Percentiles rank a stretch among this genome's conserved stretches.
These are phyloP conservation scores for Gallinago stenura DNA, from an alignment of 2,797 vertebrate genomes.

Conservation along the genomic window DNA sequence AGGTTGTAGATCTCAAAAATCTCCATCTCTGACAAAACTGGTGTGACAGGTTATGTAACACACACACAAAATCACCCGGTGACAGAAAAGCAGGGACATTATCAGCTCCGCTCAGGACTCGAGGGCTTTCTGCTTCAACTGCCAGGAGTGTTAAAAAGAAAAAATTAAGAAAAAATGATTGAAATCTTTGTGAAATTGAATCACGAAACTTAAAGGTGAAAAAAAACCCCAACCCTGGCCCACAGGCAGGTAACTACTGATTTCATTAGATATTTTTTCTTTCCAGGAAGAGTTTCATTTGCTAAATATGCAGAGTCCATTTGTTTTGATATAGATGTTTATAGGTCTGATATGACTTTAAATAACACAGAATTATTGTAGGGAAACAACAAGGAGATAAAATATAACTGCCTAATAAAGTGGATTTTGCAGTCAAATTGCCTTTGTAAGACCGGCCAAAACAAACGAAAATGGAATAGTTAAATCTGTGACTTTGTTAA, in stretches of 20 bases:
- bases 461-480: background rate
- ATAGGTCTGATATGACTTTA: background rate
- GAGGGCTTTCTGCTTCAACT: background rate
- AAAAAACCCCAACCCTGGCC: no score
- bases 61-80: background rate
- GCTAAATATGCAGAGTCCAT: background rate
- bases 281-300: background rate
- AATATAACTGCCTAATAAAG: background rate
- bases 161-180: no score
- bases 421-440: background rate
- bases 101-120: background rate
- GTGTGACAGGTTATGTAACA: conserved; percentile 63
- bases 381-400: background rate
- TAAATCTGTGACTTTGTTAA: background rate
- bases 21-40: conserved; percentile 46
- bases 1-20: conserved; percentile 42
- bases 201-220: background rate
- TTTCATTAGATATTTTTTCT: background rate
- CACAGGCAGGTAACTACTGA: background rate
- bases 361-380: background rate
- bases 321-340: background rate
- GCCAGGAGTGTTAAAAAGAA: background rate
- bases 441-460: background rate
- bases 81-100: conserved; percentile 27
- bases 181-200: background rate